Conservation (phyloP, 30 jellyfish, hydroid and myxozoan genomes). For the Clytia hemisphaerica region DNA sequence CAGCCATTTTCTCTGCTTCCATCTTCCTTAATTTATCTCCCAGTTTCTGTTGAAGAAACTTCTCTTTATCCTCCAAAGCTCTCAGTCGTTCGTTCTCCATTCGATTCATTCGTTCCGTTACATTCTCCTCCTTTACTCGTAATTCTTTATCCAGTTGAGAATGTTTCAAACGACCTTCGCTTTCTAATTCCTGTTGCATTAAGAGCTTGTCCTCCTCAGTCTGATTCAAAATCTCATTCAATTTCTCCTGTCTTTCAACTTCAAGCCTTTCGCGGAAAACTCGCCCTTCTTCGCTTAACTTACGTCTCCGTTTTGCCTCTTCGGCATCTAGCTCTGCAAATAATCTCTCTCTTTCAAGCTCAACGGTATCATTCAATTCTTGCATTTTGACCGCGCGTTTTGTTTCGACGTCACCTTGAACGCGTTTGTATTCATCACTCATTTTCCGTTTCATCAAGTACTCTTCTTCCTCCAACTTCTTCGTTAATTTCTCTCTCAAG, state of each 20-base stretch:
- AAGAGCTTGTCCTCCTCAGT: constrained; percentile 1
- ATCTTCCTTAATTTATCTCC: background rate
- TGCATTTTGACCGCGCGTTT: background rate
- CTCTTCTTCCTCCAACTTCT: constrained; percentile 24
- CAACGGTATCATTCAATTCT: no score
- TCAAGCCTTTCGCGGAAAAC: background rate
- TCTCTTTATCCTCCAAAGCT: constrained; percentile 9
- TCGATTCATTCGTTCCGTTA: background rate
- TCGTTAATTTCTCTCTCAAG: background rate
- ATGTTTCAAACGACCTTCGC: background rate
- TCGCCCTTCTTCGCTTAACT: background rate
- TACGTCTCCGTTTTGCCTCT: background rate
- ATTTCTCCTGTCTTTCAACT: background rate
- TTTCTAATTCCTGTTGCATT: background rate
- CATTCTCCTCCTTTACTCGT: background rate
- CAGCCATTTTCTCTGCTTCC: background rate
- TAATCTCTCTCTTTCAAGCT: background rate
- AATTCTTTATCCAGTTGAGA: background rate
- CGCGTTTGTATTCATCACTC: background rate
- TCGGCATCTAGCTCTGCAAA: background rate
- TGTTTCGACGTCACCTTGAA: constrained; percentile 3
- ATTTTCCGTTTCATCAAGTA: constrained; percentile 11
- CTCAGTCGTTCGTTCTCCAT: background rate
- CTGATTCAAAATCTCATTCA: background rate
- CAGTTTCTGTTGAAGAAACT: background rate